phyloP scores from a whole-genome alignment of 2,797 vertebrate genomes.

The Sus cebifrons region DNA sequence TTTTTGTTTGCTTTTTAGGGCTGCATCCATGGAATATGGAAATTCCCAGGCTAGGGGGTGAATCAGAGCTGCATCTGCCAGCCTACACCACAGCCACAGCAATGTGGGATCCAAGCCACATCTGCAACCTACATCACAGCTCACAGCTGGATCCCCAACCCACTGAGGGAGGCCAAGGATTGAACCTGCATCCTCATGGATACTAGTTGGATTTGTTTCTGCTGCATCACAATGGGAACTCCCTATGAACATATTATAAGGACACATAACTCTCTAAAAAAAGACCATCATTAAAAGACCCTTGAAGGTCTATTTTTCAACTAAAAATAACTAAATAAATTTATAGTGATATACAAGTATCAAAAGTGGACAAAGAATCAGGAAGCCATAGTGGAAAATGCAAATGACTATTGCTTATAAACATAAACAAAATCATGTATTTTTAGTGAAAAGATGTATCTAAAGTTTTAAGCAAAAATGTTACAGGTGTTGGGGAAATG shows the following conservation, averaged over 20 bases:
- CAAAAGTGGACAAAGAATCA: conserved; percentile 58
- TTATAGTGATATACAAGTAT: not conserved
- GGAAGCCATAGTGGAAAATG: conserved; percentile 11
- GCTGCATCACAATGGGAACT: too few relatives aligned
- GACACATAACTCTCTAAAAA: not conserved
- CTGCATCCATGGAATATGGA: too few relatives aligned
- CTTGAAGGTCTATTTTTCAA: not conserved
- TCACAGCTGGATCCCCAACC: too few relatives aligned
- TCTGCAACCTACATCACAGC: too few relatives aligned
- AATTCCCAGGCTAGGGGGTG: too few relatives aligned
- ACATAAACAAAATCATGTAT: conserved; percentile 1
- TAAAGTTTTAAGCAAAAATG: conserved; percentile 27
- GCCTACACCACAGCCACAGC: too few relatives aligned
- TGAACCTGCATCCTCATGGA: too few relatives aligned
- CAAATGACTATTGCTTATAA: not conserved
- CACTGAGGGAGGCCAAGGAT: too few relatives aligned
- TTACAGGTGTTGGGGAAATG: not conserved
- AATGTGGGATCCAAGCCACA: too few relatives aligned
- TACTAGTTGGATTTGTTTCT: too few relatives aligned
- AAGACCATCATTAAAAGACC: conserved; percentile 7
- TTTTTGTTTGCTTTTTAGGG: too few relatives aligned
- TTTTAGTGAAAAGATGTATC: not conserved
- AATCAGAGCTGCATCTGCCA: too few relatives aligned
- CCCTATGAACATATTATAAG: not conserved
- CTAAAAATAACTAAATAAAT: not conserved